Evolutionary conservation across 2,113 vertebrate genomes (phyloP), one percentile per base, ranked within the genome.

Genomic region (Sclerurus mexicanus): DNA sequence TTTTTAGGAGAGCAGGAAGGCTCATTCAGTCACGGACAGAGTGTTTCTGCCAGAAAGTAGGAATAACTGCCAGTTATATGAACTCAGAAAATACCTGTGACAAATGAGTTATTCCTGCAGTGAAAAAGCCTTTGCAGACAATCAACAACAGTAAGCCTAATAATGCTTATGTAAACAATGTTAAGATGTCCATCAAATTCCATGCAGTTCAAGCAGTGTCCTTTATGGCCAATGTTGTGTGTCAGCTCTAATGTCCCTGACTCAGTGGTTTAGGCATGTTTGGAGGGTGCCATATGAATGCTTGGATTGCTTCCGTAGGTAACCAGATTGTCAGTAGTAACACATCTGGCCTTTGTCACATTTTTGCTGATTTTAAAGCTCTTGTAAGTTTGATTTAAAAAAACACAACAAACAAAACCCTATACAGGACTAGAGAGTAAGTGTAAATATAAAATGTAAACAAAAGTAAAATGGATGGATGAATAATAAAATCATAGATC

Each of bases 81-180:
- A 93, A 73, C 67, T 80, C 58, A 68, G 46, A 93, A 64, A 96
- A 86, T 74, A 91, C 60, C 44, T 88, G 46, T 91, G 85, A 92
- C 80, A 95, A 91, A 88, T 46, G 4, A 82, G 35, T 94, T 74
- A 71, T 76, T 94, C 28, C 60, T 75, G 53, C 75, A 76, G 55
- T 73, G 60, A 84, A 93, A 85, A 44, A 75, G 17, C 56, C 47
- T 96, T 56, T 84, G 94, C 76, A 92, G 67, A 80, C 52, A 92
- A 30, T 23, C 60, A 67, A 30, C 60, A 90, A 24, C 39, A 75
- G 49, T 31, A 68, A 93, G 53, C 55, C 46, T 77, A 55, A 63
- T 66, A 49, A 68, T 63, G 40, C 59, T 75, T 73, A 93, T 62
- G 25, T 80, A 89, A 94, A 74, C 62, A 73, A 52, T 28, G 12